Evolutionary conservation across 2,113 vertebrate genomes (phyloP).

Genomic region (Microcebus tavaratra): DNA sequence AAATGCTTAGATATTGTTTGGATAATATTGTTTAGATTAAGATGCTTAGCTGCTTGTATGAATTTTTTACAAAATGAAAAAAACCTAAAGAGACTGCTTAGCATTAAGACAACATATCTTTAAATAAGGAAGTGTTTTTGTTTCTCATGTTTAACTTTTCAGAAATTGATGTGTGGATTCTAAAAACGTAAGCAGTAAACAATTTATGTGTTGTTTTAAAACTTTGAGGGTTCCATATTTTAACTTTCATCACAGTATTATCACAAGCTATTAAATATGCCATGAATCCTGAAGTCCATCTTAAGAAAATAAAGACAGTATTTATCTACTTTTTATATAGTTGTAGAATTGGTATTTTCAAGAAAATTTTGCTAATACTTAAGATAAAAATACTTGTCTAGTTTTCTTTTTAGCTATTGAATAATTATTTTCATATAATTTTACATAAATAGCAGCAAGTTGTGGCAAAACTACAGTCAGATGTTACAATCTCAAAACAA

Average conservation of each 20-base stretch:
- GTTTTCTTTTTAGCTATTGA: not conserved
- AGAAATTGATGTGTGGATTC: not conserved
- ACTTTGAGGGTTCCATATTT: not conserved
- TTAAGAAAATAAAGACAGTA: not conserved
- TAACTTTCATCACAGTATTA: not conserved
- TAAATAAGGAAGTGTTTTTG: conserved; percentile 59
- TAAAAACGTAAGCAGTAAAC: not conserved
- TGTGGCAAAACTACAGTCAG: not conserved
- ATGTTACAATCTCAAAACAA: not conserved
- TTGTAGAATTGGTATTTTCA: not conserved
- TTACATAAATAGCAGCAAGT: not conserved
- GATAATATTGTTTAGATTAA: not conserved
- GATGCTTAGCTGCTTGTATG: not conserved
- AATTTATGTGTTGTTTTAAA: not conserved
- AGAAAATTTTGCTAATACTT: not conserved
- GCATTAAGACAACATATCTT: not conserved
- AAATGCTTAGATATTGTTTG: not conserved
- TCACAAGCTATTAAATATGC: not conserved
- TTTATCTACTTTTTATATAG: not conserved
- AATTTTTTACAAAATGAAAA: not conserved
- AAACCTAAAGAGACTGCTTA: not conserved
- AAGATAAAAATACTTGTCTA: not conserved
- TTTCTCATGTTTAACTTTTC: not conserved
- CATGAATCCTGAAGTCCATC: not conserved
- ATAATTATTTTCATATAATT: not conserved